These are phyloP conservation scores for Apostichopus japonicus DNA, from an alignment of 35 echinoderm and acorn worm species.

Conservation along the genomic window DNA sequence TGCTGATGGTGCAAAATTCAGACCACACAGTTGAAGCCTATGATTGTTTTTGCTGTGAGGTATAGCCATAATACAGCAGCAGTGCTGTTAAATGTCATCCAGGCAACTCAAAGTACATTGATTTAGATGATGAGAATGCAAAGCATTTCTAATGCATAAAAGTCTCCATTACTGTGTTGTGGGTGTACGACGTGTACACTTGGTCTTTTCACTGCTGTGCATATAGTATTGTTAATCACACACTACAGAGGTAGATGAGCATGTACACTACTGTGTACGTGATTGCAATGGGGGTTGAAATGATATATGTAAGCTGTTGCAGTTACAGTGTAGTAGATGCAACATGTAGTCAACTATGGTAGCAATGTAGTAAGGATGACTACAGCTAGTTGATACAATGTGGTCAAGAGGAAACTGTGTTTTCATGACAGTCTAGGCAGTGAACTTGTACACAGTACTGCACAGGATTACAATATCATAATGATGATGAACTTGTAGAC, in stretches of 20 bases:
- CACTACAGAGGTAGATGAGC: neutral
- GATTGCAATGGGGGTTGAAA: neutral
- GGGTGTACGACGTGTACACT: neutral
- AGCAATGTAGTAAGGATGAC: no score
- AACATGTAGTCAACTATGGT: no score
- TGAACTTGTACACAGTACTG: no score
- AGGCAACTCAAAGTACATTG: neutral
- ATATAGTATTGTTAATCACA: neutral
- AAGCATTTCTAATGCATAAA: conserved; percentile 12
- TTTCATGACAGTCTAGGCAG: no score
- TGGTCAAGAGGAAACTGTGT: no score
- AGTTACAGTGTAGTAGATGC: no score
- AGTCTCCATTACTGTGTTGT: neutral
- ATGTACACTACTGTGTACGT: neutral
- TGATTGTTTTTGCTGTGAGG: neutral
- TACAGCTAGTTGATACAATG: no score
- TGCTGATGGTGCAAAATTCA: neutral
- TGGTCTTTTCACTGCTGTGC: neutral
- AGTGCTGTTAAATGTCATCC: neutral
- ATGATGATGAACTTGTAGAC: no score
- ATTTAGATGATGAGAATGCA: conserved; percentile 14
- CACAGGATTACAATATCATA: no score
- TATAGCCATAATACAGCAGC: neutral
- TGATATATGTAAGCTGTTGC: neutral
- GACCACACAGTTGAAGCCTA: neutral